A percentile compares a stretch with the other conserved stretches of the same genome.
Conservation (phyloP, 1,140 invertebrate species). For the Lasaia peninsularis region DNA sequence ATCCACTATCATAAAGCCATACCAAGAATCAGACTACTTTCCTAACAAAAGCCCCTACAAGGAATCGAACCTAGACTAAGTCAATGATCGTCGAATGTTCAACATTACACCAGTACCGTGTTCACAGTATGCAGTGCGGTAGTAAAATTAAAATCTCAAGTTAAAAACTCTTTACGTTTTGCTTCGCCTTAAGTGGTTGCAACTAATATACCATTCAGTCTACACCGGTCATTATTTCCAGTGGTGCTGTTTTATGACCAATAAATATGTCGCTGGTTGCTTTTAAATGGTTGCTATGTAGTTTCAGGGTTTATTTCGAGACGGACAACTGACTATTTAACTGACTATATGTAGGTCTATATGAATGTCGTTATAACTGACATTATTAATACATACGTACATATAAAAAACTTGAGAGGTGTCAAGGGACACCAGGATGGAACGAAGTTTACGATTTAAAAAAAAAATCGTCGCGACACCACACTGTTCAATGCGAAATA, state of each 20-base stretch:
- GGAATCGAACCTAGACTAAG: too few species aligned
- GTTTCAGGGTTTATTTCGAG: constrained; percentile 19
- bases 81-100: too few species aligned
- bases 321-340: neutral
- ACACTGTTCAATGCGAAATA: too few species aligned
- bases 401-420: neutral
- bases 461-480: too few species aligned
- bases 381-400: neutral
- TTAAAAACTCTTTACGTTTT: constrained; percentile 13
- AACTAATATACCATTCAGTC: constrained; percentile 29
- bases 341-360: too few species aligned
- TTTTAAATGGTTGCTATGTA: constrained; percentile 17
- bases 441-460: too few species aligned
- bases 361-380: too few species aligned
- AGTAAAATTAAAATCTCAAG: constrained; percentile 22
- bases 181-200: constrained; percentile 11
- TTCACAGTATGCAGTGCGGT: constrained; percentile 7
- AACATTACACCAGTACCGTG: too few species aligned
- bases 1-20: too few species aligned
- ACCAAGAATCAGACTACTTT: too few species aligned
- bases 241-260: constrained; percentile 26
- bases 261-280: constrained; percentile 24
- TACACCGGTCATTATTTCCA: constrained; percentile 29
- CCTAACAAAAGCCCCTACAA: too few species aligned
- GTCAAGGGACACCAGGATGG: too few species aligned